Base-by-base conservation (phyloP, 2,797 vertebrate genomes). In the Oryzias sinensis region DNA sequence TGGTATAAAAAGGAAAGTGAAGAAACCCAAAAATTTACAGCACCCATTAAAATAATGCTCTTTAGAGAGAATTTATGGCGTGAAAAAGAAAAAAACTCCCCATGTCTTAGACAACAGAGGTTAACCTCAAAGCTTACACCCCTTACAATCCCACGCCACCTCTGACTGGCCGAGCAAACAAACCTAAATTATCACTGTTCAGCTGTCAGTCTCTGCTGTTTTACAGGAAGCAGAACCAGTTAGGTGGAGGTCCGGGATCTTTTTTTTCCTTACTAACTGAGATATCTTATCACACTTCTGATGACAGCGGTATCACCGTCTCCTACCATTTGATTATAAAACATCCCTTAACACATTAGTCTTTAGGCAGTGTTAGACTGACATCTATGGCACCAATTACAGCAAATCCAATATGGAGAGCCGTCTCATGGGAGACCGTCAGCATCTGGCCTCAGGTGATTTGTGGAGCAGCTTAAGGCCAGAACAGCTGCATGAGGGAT, bases 11-110 rank as follows among this genome's bases (percentile, higher is more conserved):
- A 49, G 6, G 58, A 44, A 75, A 52, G 41, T 42, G 29, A 52
- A 29, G 58, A 61, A 55, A 65, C 62, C 80, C 7, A 53, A 77
- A 87, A 88, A 92, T 92, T 90, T 92, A 89, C 79, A 74, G 70
- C 77, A 49, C 59, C 87, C 85, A 90, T 92, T 91, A 90, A 92
- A 91, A 90, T 86, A 86, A 89, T 88, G 86, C 85, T 87, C 90
- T 53, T 92, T 87, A 88, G 79, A 80, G 82, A 85, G 77, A 79
- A 92, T 91, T 91, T 91, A 92, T 86, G 77, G 81, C 17, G 62
- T 83, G 80, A 44, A 18, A 45, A 45, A 45, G 18, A 45, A 70
- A 59, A 58, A 56, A 70, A 73, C 81, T 86, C 72, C 64, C 76
- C 86, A 91, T 89, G 90, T 83, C 79, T 74, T 59, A 63, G 59